Percentiles rank a stretch among this genome's conserved stretches.
These are phyloP conservation scores for Cariama cristata DNA, from an alignment of 2,113 vertebrate species.

Conservation along the genomic window DNA sequence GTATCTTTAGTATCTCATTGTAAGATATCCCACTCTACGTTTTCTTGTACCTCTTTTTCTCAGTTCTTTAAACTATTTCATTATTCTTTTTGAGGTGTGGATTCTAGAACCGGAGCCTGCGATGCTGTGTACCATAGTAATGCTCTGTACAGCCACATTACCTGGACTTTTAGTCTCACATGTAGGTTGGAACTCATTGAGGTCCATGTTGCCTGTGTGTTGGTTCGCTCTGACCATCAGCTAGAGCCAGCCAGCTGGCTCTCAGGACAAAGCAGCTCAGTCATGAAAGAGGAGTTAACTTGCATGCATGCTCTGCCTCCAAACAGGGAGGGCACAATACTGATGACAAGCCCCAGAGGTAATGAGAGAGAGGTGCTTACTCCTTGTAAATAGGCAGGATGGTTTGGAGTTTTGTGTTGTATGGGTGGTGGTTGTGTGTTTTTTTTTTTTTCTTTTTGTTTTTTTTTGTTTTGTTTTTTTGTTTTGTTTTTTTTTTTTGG, in stretches of 20 bases:
- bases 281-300: background rate
- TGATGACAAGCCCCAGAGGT: background rate
- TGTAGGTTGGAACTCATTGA: fast-evolving
- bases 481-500: background rate
- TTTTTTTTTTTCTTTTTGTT: background rate
- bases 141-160: background rate
- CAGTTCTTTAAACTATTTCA: background rate
- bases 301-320: fast-evolving
- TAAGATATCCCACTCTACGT: background rate
- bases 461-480: background rate
- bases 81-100: background rate
- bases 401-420: background rate
- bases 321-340: background rate
- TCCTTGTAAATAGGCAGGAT: background rate
- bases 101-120: background rate
- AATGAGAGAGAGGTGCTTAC: background rate
- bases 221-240: background rate
- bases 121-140: fast-evolving
- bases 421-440: background rate
- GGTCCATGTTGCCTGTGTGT: background rate
- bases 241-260: background rate
- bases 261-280: background rate
- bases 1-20: background rate
- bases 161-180: background rate
- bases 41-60: background rate